phyloP scores from a whole-genome alignment of 2,797 vertebrate species.

The Pelobates cultripes region DNA sequence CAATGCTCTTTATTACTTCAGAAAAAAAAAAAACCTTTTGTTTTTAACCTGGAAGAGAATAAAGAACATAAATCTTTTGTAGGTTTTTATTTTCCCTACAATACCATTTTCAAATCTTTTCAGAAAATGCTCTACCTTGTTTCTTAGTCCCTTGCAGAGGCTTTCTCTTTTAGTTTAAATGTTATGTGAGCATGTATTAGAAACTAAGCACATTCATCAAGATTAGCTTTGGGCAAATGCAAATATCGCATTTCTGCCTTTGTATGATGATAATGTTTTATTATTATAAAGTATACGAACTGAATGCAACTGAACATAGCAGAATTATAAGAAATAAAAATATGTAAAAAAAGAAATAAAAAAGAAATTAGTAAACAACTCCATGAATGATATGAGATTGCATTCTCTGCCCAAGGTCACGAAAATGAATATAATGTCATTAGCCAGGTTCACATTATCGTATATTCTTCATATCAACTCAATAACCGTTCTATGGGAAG shows the following conservation, averaged over 20 bases:
- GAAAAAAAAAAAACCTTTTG: not conserved
- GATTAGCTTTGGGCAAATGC: constrained; percentile 2
- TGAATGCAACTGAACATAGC: not conserved
- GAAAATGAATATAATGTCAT: not conserved
- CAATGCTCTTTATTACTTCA: not conserved
- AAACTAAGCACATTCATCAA: constrained; percentile 3
- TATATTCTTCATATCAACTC: not conserved
- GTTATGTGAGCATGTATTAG: not conserved
- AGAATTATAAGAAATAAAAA: not conserved
- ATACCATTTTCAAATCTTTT: not conserved
- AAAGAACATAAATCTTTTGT: not conserved
- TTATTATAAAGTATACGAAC: not conserved
- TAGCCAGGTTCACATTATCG: not conserved
- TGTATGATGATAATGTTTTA: not conserved
- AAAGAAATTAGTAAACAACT: no score
- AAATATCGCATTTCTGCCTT: constrained; percentile 1
- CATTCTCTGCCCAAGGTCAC: not conserved
- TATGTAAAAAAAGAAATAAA: no score
- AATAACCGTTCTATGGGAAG: not conserved
- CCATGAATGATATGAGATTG: not conserved
- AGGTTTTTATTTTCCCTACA: not conserved
- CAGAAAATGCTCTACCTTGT: not conserved
- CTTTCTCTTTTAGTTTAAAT: not conserved
- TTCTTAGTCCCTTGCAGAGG: not conserved
- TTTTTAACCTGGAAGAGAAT: not conserved